Base-by-base conservation (phyloP, 2,113 vertebrate species). In the Pangasianodon gigas region DNA sequence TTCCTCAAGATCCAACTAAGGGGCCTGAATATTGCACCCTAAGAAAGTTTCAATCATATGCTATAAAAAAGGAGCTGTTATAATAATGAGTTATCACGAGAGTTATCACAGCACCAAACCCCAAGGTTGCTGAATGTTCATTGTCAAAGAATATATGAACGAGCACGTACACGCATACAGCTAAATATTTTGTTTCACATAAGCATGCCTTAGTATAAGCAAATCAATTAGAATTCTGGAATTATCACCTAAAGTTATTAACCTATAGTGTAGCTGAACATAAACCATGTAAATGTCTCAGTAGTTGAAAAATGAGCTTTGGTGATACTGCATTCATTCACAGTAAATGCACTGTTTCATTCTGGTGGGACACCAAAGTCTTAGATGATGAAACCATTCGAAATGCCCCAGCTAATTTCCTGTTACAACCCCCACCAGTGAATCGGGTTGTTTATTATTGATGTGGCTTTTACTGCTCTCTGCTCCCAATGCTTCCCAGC, bases 321-420 rank as follows among this genome's bases (percentile, higher is more conserved):
- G 69, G 89, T 93, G 87, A 65, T 84, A 87, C 90, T 56, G 79
- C 86, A 88, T 89, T 91, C 90, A 85, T 92, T 92, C 82, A 85
- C 46, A 82, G 89, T 79, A 86, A 82, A 88, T 29, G 52, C 54
- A 85, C 6, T 44, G 7, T 19, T 82, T 67, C 32, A 48, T 14
- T 88, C 60, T 9, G 3, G 56, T 24, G 84, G 87, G 86, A 77
- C 89, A 91, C 88, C 56, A 82, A 91, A 87, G 81, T 24, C 86
- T 93, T 91, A 93, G 94, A 93, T 95, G 95, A 96, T 95, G 95
- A 95, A 96, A 96, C 91, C 44, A 88, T 92, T 89, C 90, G 95
- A 94, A 96, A 96, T 91, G 46, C 86, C 8, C 83, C 44, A 89
- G 90, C 80, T 77, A 89, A 69, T 84, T 92, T 93, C 85, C 86